These are phyloP conservation scores for Bos taurus DNA, from an alignment of 2,113 vertebrate species.

Conservation along the genomic window DNA sequence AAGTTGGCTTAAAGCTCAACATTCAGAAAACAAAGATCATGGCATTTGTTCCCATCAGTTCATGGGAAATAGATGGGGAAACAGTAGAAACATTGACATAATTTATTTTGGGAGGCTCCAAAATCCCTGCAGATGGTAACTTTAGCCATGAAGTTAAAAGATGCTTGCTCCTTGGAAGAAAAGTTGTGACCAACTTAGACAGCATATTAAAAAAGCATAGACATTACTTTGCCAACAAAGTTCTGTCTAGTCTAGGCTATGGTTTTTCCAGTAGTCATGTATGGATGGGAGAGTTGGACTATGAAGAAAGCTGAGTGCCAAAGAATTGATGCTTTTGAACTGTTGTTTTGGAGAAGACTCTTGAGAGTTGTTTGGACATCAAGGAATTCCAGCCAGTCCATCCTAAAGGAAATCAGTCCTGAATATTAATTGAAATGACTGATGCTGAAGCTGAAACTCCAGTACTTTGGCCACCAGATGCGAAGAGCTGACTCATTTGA, in stretches of 20 bases:
- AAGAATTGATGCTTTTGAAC: neutral
- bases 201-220: neutral
- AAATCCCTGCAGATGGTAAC: neutral
- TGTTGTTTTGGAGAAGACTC: neutral
- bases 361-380: neutral
- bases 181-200: neutral
- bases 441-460: neutral
- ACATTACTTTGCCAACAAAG: neutral
- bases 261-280: neutral
- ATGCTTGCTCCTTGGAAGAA: neutral
- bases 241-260: neutral
- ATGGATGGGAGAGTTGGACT: neutral
- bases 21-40: neutral
- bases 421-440: neutral
- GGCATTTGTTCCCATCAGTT: neutral
- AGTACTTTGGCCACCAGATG: neutral
- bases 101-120: neutral
- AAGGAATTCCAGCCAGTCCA: neutral
- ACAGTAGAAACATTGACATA: neutral
- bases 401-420: neutral
- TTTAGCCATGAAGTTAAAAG: neutral
- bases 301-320: accelerated
- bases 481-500: neutral
- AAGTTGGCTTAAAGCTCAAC: neutral
- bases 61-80: neutral